Conservation (phyloP, 2,113 vertebrate species). For the Chionomys nivalis region DNA sequence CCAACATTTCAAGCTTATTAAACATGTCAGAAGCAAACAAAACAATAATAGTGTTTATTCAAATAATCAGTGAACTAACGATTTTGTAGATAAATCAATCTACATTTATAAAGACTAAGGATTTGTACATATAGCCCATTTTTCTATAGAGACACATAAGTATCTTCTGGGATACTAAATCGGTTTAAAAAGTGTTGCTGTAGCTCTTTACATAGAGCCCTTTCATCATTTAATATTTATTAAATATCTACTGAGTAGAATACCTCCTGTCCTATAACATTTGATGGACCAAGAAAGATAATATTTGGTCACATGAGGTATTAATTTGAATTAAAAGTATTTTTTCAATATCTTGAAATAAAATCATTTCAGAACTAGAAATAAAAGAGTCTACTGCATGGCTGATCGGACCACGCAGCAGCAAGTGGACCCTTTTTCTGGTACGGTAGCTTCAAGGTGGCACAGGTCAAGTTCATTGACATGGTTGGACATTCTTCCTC, state of each 20-base stretch:
- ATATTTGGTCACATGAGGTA: neutral
- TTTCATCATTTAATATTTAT: neutral
- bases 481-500: no score
- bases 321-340: neutral
- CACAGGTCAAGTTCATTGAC: neutral
- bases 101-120: neutral
- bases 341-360: neutral
- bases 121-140: neutral
- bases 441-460: accelerated
- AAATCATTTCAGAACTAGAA: neutral
- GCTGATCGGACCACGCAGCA: no score
- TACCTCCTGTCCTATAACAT: neutral
- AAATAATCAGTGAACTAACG: neutral
- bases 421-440: neutral
- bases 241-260: neutral
- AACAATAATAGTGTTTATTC: neutral
- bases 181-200: neutral
- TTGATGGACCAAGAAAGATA: neutral
- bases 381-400: neutral
- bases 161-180: neutral
- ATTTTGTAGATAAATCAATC: neutral
- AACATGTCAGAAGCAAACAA: neutral
- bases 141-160: neutral
- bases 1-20: neutral
- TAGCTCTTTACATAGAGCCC: neutral